Evolutionary conservation across 2,888 invertebrate genomes (phyloP), one percentile per base, ranked within the genome.

Genomic region (Napeogenes sylphis): DNA sequence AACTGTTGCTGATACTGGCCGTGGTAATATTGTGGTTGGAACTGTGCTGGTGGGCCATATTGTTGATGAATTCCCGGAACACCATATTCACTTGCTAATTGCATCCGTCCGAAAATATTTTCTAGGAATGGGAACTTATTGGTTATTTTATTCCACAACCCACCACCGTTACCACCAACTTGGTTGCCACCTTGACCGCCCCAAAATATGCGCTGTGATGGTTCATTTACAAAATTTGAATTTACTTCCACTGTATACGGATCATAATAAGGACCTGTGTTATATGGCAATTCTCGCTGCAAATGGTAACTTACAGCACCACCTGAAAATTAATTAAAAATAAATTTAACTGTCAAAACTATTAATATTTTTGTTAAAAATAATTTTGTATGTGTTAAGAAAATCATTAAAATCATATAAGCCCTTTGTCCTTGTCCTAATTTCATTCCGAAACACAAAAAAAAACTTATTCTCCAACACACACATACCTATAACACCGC

Each of bases 111-210:
- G 66, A 90, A 90, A 86, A 89, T 87, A 60, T 76, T 84, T 59
- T 81, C 82, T 61, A 90, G 70, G 68, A 90, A 79, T 0, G 90
- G 90, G 70, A 89, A 90, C 67, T 90, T 90, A 70, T 90, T 89
- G 14, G 89, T 88, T 61, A 90, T 71, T 53, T 80, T 79, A 10
- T 84, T 80, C 90, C 90, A 90, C 59, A 81, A 67, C 56, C 89
- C 90, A 4, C 89, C 90, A 4, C 88, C 89, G 6, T 84, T 84
- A 33, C 89, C 89, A 38, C 90, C 90, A 33, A 90, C 90, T 76
- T 87, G 87, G 69, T 90, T 90, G 66, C 78, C 79, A 42, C 90
- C 90, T 61, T 83, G 82, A 65, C 72, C 81, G 45, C 87, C 77
- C 84, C 87, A 90, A 71, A 90, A 90, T 6, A 90, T 73, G 4